Base-by-base conservation (phyloP, 2,797 vertebrate genomes). In the Glyptemys insculpta region DNA sequence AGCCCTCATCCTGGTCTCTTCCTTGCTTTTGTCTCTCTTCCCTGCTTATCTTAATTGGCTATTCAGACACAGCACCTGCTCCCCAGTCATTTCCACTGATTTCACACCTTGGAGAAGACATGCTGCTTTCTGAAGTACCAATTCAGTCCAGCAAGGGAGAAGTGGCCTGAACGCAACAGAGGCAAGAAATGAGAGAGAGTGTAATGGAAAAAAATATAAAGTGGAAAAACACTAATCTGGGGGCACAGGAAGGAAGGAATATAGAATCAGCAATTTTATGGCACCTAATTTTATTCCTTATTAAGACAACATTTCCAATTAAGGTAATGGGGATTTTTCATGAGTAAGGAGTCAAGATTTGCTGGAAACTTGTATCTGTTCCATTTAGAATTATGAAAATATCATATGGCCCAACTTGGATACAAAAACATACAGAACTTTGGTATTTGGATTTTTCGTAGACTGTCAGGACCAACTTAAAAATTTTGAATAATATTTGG, bases 11-110 rank as follows among this genome's bases (percentile, higher is more conserved):
- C 59, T 34, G 12, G 9, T 83, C 62, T 49, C 8, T 79, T 29
- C 6, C 6, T 54, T 41, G 34, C 1, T 0, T 86, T 85, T 88
- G 6, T 41, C 53, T 86, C 57, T 88, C 34, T 92, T 50, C n/a
- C 87, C 65, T 37, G 50, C 84, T 72, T 15, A 37, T 89, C 50
- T 23, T 86, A 92, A 91, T 27, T 79, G 54, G 83, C 68, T 50
- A 19, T 50, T 89, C 88, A 95, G 80, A 89, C 65, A 87, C 89
- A 88, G 50, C 31, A 29, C 29, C 65, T 95, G 62, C 68, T 88
- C 76, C 78, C 53, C 19, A 37, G 86, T 41, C 10, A 2, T 76
- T 76, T 23, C 56, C 34, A 19, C 52, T 84, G 12, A 87, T 92
- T 83, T 91, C 78, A 62, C 68, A 62, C 16, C 50, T 14, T 49